These are phyloP conservation scores for Nomada flava DNA, from an alignment of 2,888 invertebrate species.

Conservation along the genomic window DNA sequence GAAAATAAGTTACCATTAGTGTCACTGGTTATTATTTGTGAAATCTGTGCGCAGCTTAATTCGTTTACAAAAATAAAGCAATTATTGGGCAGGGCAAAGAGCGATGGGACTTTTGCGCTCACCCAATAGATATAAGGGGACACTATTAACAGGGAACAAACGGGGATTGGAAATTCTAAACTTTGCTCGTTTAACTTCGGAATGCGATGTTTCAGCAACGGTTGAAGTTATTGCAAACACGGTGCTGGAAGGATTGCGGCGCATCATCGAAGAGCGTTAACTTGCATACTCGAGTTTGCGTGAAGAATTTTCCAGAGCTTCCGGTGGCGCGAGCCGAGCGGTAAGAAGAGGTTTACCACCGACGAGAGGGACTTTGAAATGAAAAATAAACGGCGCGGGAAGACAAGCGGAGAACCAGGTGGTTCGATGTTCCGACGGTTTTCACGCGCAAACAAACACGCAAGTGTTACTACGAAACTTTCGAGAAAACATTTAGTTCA, in stretches of 20 bases:
- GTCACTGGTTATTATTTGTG: too few relatives aligned
- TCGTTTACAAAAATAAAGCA: too few relatives aligned
- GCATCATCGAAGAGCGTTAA: constrained; percentile 45
- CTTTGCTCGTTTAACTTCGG: too few relatives aligned
- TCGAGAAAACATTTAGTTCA: not conserved
- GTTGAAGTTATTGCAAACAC: constrained; percentile 5
- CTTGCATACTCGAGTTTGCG: constrained; percentile 47
- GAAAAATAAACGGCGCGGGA: constrained; percentile 60
- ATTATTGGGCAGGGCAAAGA: too few relatives aligned
- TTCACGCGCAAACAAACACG: constrained; percentile 55
- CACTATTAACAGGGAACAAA: too few relatives aligned
- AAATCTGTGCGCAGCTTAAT: too few relatives aligned
- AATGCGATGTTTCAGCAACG: too few relatives aligned
- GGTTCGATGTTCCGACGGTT: constrained; percentile 49
- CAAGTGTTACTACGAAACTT: constrained; percentile 30
- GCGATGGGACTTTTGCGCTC: too few relatives aligned
- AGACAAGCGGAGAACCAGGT: constrained; percentile 51
- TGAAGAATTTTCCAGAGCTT: constrained; percentile 56
- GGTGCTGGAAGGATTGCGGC: not conserved
- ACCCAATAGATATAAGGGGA: too few relatives aligned
- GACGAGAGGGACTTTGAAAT: constrained; percentile 58
- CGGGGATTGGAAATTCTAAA: too few relatives aligned
- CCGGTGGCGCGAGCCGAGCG: constrained; percentile 45
- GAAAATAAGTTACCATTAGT: too few relatives aligned
- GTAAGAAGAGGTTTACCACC: constrained; percentile 52